Evolutionary conservation across 2,888 invertebrate genomes (phyloP).

Genomic region (Epinotia brunnichana): DNA sequence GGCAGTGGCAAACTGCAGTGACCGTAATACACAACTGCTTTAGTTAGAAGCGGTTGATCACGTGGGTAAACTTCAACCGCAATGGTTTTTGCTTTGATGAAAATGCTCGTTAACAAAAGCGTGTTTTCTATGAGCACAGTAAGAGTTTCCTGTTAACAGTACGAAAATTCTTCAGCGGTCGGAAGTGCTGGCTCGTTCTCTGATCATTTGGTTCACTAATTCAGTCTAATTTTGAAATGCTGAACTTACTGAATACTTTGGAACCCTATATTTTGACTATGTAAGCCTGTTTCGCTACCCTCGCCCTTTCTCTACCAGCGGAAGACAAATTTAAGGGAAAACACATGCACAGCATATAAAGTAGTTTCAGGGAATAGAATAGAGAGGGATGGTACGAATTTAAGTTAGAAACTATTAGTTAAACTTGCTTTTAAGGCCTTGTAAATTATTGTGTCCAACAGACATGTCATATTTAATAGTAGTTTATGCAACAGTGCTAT

Average conservation of each 20-base stretch:
- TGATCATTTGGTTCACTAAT: constrained; percentile 70
- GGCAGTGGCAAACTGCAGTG: constrained; percentile 33
- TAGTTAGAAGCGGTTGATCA: background rate
- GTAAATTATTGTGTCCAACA: too few species aligned
- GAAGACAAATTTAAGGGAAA: background rate
- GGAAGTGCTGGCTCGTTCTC: constrained; percentile 56
- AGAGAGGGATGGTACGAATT: too few species aligned
- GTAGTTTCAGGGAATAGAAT: background rate
- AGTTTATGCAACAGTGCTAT: too few species aligned
- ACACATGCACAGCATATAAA: constrained; percentile 8
- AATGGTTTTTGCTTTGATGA: constrained; percentile 46
- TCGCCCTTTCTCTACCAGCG: background rate
- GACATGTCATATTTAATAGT: too few species aligned
- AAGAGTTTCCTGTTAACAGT: constrained; percentile 62
- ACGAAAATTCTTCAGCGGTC: constrained; percentile 58
- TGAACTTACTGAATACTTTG: constrained; percentile 37
- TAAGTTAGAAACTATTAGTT: too few species aligned
- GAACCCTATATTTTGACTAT: constrained; percentile 5
- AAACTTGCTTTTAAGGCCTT: too few species aligned
- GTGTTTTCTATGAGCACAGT: constrained; percentile 35
- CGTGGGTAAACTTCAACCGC: constrained; percentile 27
- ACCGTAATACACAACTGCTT: constrained; percentile 52
- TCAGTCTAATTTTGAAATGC: constrained; percentile 61
- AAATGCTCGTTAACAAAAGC: constrained; percentile 14
- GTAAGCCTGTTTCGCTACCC: background rate